These are phyloP conservation scores for Ruditapes philippinarum DNA, from an alignment of 1,140 invertebrate genomes.

Conservation along the genomic window DNA sequence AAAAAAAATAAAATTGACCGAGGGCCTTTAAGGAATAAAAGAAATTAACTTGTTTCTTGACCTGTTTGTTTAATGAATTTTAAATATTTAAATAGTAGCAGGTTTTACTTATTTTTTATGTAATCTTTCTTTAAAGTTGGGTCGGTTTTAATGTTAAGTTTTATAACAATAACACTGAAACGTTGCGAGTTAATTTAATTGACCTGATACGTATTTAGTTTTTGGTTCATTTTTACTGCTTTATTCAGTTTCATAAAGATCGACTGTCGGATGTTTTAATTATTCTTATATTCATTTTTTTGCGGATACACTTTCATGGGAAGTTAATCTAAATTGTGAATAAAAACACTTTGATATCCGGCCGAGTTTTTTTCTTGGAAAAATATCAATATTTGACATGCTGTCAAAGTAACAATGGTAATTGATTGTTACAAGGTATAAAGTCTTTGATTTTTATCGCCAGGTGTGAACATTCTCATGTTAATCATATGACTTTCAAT, in stretches of 20 bases:
- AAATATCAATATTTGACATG: too few species aligned
- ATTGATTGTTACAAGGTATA: not conserved
- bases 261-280: too few species aligned
- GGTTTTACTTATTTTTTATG: not conserved
- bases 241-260: too few species aligned
- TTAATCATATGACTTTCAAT: not conserved
- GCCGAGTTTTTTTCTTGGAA: too few species aligned
- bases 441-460: conserved; percentile 8
- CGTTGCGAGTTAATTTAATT: too few species aligned
- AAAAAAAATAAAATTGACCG: not conserved
- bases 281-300: too few species aligned
- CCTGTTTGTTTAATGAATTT: not conserved
- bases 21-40: not conserved
- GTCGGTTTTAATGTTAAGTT: not conserved
- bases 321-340: too few species aligned
- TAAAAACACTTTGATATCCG: too few species aligned
- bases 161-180: too few species aligned
- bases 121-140: not conserved
- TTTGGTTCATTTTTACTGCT: too few species aligned
- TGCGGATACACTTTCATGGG: too few species aligned
- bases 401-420: not conserved
- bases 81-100: not conserved
- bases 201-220: too few species aligned
- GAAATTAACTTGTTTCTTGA: not conserved
- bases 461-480: conserved; percentile 8